Base-by-base conservation (phyloP, 2,113 vertebrate genomes). In the Aegotheles bennettii region DNA sequence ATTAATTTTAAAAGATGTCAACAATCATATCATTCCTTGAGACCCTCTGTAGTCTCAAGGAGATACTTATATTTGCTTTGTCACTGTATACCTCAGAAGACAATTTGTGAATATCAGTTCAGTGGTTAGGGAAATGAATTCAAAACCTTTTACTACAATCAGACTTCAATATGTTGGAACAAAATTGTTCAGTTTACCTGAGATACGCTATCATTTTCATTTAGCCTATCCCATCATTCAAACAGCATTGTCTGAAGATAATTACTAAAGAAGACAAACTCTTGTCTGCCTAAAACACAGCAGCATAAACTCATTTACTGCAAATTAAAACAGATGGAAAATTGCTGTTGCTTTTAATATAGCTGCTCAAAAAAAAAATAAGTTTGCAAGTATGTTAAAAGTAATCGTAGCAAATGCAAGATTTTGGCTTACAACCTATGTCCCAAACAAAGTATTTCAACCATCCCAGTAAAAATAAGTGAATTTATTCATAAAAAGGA, bases 291-390 rank as follows among this genome's bases (percentile, higher is more conserved):
- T 68, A 77, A 89, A 93, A 84, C 54, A 78, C 29, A 82, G 64
- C 14, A 87, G 57, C 47, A 70, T 33, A 70, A 94, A 88, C 45
- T 89, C 26, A 89, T 92, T 91, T 94, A 35, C 35, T 84, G 73
- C 50, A 96, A 79, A 94, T 89, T 87, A 91, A 90, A 87, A 76
- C 36, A 96, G 75, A 83, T 54, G 54, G 28, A 56, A 81, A 92
- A 81, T 60, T 74, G 54, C 18, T 68, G 21, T 59, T 84, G 42
- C 42, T 87, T 94, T 94, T 90, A 90, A 88, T 76, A 90, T 24
- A 59, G 33, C 25, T 82, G 54, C 50, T 73, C 38, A 89, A 88
- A 89, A 89, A 88, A 89, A 80, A 76, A 83, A 4, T 9, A 61
- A 50, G 20, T 56, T 51, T 80, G 50, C 17, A 76, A 73, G 24